Evolutionary conservation across 1,140 invertebrate species (phyloP), one percentile per base, ranked within the genome.

Genomic region (Melipona quadrifasciata): DNA sequence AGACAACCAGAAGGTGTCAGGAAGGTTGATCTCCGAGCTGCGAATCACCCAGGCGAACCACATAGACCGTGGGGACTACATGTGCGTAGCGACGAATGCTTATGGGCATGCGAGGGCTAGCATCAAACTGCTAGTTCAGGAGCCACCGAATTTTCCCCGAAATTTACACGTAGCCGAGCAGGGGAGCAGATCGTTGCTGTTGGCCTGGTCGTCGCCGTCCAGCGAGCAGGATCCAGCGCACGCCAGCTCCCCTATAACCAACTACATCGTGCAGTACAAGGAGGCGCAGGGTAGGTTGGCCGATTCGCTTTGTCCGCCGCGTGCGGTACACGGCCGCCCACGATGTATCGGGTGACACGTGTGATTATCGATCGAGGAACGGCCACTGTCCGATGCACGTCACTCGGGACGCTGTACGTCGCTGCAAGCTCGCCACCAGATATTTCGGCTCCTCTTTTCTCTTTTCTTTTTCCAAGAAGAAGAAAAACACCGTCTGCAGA

Each of bases 61-160:
- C 19, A 94, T 95, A 14, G 97, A 97, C 91, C 95, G 96, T 12
- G 96, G 96, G 2, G 96, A 97, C 86, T 97, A 97, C 92, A 95
- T 95, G 2, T 97, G 97, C 92, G 94, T 95, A 21, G 97, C 97
- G 2, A 95, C 94, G 77, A 98, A 97, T 92, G 94, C 95, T 3
- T 96, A 97, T 91, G 97, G 97, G 3, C 95, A 96, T 57, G 97
- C 97, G 90, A 95, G 96, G 80, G 95, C 96, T 17, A 95, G 95
- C 17, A 96, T 97, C 85, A 95, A 96, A 88, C 93, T 97, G 10
- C 95, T 96, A 73, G 97, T 97, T 11, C 96, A 97, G 95, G 96
- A 97, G 87, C 95, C 95, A 24, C 96, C 96, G 39, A 96, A 96
- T 91, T 95, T 96, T 78, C 96, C 96, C 51, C 93, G 94, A 17